Percentiles rank a stretch among this genome's conserved stretches.
Conservation (phyloP, 2,113 vertebrate genomes). For the Chaetodon trifascialis region DNA sequence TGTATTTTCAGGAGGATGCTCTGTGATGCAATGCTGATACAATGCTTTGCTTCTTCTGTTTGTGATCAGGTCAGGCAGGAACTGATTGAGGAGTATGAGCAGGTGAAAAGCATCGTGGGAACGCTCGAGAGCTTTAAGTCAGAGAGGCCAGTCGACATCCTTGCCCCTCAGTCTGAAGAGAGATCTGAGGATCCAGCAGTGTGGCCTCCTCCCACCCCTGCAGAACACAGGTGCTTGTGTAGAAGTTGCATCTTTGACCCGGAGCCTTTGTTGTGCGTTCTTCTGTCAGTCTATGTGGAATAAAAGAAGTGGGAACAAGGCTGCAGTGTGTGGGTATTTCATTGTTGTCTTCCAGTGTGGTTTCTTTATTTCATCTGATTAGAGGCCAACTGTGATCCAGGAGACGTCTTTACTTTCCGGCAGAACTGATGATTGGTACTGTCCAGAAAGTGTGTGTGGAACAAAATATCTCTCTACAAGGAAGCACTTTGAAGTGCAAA, state of each 20-base stretch:
- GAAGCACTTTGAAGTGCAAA: conserved; percentile 50
- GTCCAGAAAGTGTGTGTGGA: conserved; percentile 11
- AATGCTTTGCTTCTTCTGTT: conserved; percentile 59
- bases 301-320: not conserved
- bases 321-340: not conserved
- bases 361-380: conserved; percentile 12
- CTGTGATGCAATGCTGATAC: not conserved
- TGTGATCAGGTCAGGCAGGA: conserved; percentile 90
- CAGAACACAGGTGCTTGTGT: conserved; percentile 91
- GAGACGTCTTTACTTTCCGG: not conserved
- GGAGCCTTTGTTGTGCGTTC: not conserved
- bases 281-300: not conserved
- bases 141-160: conserved; percentile 90
- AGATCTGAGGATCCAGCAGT: conserved; percentile 88
- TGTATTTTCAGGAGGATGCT: conserved; percentile 8
- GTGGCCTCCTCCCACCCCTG: conserved; percentile 97
- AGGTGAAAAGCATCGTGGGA: conserved; percentile 93
- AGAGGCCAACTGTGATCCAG: not conserved
- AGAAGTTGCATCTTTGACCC: too few species aligned
- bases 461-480: conserved; percentile 3
- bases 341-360: not conserved
- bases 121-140: conserved; percentile 95
- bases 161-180: conserved; percentile 88
- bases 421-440: conserved; percentile 1
- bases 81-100: conserved; percentile 94